These are phyloP conservation scores for Stictonetta naevosa DNA, from an alignment of 2,113 vertebrate genomes.

Conservation along the genomic window DNA sequence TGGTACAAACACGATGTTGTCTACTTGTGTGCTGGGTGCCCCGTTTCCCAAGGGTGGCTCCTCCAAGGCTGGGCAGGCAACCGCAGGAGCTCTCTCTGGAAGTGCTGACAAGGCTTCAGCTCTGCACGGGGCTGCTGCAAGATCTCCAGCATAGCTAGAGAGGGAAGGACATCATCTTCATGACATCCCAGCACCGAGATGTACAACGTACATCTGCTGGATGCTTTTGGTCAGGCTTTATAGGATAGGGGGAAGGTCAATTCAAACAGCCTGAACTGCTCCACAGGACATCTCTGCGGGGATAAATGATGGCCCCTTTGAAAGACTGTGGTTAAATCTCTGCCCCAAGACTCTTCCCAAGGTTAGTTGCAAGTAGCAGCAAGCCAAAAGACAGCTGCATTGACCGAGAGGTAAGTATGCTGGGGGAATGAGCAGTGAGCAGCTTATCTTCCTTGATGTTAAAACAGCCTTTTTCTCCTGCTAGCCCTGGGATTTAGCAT, in stretches of 20 bases:
- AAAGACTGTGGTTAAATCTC: background rate
- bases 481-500: background rate
- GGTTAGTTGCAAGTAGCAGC: rapidly evolving
- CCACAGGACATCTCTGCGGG: background rate
- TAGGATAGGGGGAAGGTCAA: background rate
- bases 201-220: rapidly evolving
- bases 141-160: rapidly evolving
- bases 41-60: background rate
- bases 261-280: background rate
- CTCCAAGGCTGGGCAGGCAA: background rate
- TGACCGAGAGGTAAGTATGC: rapidly evolving
- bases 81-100: background rate
- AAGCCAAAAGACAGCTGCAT: rapidly evolving
- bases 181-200: rapidly evolving
- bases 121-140: rapidly evolving
- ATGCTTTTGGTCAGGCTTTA: background rate
- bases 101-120: rapidly evolving
- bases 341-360: background rate
- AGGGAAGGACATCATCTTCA: background rate
- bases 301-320: background rate
- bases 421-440: background rate
- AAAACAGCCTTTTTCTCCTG: background rate
- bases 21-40: background rate
- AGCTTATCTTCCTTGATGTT: background rate
- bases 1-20: background rate